These are phyloP conservation scores for Plemyria rubiginata DNA, from an alignment of 2,888 invertebrate species.

Conservation along the genomic window DNA sequence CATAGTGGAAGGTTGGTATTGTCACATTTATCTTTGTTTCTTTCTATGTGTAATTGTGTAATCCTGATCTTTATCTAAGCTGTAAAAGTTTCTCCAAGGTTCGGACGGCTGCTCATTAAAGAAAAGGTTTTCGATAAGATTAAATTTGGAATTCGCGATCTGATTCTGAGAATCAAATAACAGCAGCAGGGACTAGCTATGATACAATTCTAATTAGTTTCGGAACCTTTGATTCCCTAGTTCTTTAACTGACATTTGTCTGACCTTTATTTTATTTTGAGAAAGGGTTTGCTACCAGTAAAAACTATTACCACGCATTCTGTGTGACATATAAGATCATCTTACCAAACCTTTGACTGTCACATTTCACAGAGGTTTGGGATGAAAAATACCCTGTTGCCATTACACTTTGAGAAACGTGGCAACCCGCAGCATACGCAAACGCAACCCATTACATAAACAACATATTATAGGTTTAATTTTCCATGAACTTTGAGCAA, in stretches of 20 bases:
- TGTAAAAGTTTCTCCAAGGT: constrained; percentile 42
- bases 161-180: constrained; percentile 65
- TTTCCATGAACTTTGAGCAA: too few species aligned
- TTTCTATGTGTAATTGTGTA: too few species aligned
- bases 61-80: constrained; percentile 31
- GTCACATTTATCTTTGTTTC: background rate
- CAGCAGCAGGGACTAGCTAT: constrained; percentile 49
- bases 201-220: constrained; percentile 66
- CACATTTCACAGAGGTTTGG: too few species aligned
- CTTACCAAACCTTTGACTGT: too few species aligned
- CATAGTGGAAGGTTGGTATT: constrained; percentile 12
- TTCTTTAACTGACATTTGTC: constrained; percentile 40
- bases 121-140: constrained; percentile 53
- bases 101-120: constrained; percentile 46
- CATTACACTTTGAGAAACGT: too few species aligned
- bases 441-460: too few species aligned
- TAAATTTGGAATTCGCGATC: constrained; percentile 56
- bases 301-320: too few species aligned
- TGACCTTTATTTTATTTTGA: constrained; percentile 8
- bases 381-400: too few species aligned
- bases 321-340: too few species aligned
- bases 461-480: too few species aligned
- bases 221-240: constrained; percentile 44
- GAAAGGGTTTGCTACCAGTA: too few species aligned
- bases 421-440: too few species aligned